A percentile compares a stretch with the other conserved stretches of the same genome.
These are phyloP conservation scores for Drosophila fulvimacula DNA, from an alignment of 2,888 invertebrate genomes.

Conservation along the genomic window DNA sequence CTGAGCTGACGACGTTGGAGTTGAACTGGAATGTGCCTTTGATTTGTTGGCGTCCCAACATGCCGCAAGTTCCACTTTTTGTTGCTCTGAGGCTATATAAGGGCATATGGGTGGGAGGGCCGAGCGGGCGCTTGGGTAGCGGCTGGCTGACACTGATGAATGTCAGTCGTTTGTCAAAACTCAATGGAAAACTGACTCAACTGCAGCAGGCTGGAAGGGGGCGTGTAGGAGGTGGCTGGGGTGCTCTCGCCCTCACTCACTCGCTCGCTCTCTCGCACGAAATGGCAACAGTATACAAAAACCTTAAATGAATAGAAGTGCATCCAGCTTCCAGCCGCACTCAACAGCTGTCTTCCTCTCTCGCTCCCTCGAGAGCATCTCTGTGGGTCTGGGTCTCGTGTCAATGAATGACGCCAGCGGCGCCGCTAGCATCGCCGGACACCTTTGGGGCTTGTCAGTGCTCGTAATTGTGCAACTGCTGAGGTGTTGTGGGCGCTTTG, in stretches of 20 bases:
- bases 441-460: conserved; percentile 60
- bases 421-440: conserved; percentile 46
- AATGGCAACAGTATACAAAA: conserved; percentile 66
- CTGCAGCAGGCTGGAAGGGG: conserved; percentile 8
- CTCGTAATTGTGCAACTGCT: conserved; percentile 58
- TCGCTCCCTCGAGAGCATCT: conserved; percentile 1
- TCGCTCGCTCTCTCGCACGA: conserved; percentile 18
- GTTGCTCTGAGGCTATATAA: conserved; percentile 36
- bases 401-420: conserved; percentile 70
- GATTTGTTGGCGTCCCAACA: conserved; percentile 68
- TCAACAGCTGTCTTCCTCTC: conserved; percentile 1
- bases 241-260: not conserved
- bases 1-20: conserved; percentile 46
- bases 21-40: conserved; percentile 73
- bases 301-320: conserved; percentile 51
- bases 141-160: conserved; percentile 81
- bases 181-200: conserved; percentile 70
- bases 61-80: conserved; percentile 36
- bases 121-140: conserved; percentile 27
- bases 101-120: conserved; percentile 32
- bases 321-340: conserved; percentile 26
- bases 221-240: not conserved
- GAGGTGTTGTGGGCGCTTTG: conserved; percentile 42
- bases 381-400: conserved; percentile 36
- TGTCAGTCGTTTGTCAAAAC: conserved; percentile 84